Conservation (phyloP, 2,797 vertebrate genomes). For the Chaunax sp. region DNA sequence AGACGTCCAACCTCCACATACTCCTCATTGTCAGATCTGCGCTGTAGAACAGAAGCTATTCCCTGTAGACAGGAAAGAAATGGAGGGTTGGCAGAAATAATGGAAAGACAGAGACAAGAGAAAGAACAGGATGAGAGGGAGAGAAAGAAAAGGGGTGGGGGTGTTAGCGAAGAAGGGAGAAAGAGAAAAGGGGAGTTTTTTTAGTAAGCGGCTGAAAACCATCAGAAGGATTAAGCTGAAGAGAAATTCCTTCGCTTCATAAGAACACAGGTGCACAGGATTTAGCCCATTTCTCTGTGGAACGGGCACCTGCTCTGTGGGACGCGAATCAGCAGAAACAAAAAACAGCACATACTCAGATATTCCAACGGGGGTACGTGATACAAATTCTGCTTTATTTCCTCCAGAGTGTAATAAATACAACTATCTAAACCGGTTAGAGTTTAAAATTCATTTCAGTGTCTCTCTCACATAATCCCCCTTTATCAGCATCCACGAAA, state of each 20-base stretch:
- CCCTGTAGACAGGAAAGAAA: constrained; percentile 81
- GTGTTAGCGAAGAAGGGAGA: constrained; percentile 10
- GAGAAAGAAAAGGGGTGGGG: constrained; percentile 1
- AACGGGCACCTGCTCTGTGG: constrained; percentile 72
- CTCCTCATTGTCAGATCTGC: constrained; percentile 94
- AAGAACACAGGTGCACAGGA: constrained; percentile 80
- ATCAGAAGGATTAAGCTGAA: constrained; percentile 76
- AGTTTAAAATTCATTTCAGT: constrained; percentile 38
- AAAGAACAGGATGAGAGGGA: constrained; percentile 32
- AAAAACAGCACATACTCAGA: constrained; percentile 29
- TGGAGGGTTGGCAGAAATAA: constrained; percentile 15
- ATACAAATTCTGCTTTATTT: constrained; percentile 45
- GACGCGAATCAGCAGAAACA: constrained; percentile 36
- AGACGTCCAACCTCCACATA: constrained; percentile 96
- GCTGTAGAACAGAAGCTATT: constrained; percentile 95
- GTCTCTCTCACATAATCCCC: constrained; percentile 58
- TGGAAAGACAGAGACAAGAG: constrained; percentile 24
- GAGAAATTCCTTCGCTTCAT: constrained; percentile 77
- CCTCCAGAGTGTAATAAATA: constrained; percentile 56
- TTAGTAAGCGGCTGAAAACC: constrained; percentile 61
- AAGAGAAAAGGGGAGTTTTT: constrained; percentile 43
- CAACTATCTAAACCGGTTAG: constrained; percentile 50
- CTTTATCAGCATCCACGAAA: constrained; percentile 41
- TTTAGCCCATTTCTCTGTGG: constrained; percentile 66
- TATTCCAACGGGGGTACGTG: constrained; percentile 36